Percentiles rank a stretch among this genome's conserved stretches.
These are phyloP conservation scores for Rhinichthys osculus DNA, from an alignment of 2,797 vertebrate genomes.

Conservation along the genomic window DNA sequence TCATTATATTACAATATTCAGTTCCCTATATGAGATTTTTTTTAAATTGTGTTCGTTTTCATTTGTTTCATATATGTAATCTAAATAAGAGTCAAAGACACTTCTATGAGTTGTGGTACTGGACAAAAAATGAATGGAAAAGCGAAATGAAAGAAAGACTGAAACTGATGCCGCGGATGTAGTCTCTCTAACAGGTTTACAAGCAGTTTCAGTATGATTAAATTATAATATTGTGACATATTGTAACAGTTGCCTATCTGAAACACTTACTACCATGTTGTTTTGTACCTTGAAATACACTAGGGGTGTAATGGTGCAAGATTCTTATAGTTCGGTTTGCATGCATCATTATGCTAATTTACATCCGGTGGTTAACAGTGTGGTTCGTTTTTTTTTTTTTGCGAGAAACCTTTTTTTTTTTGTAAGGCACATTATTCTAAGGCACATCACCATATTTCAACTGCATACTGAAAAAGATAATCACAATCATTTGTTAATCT, in stretches of 20 bases:
- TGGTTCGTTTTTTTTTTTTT: not conserved
- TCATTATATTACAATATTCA: not conserved
- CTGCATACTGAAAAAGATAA: not conserved
- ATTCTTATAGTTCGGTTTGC: not conserved
- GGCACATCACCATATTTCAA: not conserved
- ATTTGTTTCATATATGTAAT: not conserved
- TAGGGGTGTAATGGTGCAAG: not conserved
- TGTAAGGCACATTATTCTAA: not conserved
- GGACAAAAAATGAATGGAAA: not conserved
- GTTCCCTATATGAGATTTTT: not conserved
- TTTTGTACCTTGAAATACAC: not conserved
- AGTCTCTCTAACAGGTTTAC: not conserved
- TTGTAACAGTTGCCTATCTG: not conserved
- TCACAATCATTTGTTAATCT: not conserved
- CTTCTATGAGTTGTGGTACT: not conserved
- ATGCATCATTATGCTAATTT: not conserved
- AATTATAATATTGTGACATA: not conserved
- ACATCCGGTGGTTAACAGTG: not conserved
- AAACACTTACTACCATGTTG: not conserved
- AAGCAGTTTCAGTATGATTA: not conserved
- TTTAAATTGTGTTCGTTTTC: too few species aligned
- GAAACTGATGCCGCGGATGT: not conserved
- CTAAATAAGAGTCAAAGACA: not conserved
- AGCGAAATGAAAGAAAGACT: not conserved
- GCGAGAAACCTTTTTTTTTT: not conserved